Evolutionary conservation across 2,888 invertebrate species (phyloP).

Genomic region (Pterostichus madidus): DNA sequence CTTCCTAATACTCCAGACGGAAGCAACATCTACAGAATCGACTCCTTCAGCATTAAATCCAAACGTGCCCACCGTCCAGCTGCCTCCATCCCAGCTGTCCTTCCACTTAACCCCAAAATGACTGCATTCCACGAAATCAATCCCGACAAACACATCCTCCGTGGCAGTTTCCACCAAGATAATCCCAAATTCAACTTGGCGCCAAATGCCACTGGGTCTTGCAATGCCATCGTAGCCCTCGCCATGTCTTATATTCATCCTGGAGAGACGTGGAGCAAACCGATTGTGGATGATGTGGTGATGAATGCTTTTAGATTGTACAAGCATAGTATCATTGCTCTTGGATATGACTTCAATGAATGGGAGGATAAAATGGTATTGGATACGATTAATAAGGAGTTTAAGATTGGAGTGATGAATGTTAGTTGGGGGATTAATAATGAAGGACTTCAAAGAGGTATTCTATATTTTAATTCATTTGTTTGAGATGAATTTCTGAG

Average conservation of each 20-base stretch:
- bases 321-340: conserved; percentile 77
- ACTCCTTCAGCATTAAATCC: conserved; percentile 70
- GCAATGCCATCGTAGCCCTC: conserved; percentile 80
- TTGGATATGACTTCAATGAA: conserved; percentile 80
- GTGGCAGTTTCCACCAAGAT: conserved; percentile 74
- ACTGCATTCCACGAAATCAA: conserved; percentile 77
- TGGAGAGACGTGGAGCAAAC: conserved; percentile 81
- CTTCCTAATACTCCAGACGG: conserved; percentile 68
- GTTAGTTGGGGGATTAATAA: conserved; percentile 77
- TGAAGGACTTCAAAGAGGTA: conserved; percentile 76
- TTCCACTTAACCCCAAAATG: conserved; percentile 71
- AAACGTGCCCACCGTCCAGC: conserved; percentile 71
- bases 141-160: conserved; percentile 75
- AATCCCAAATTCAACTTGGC: conserved; percentile 68
- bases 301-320: conserved; percentile 79
- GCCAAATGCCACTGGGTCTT: conserved; percentile 78
- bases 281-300: conserved; percentile 80
- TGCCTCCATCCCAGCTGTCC: conserved; percentile 57
- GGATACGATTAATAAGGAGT: conserved; percentile 75
- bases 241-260: conserved; percentile 81
- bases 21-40: conserved; percentile 73
- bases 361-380: conserved; percentile 80
- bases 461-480: conserved; percentile 35
- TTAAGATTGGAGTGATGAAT: conserved; percentile 76
- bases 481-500: too few species aligned